A percentile compares a stretch with the other conserved stretches of the same genome.
These are phyloP conservation scores for Ondatra zibethicus DNA, from an alignment of 2,113 vertebrate species.

Conservation along the genomic window DNA sequence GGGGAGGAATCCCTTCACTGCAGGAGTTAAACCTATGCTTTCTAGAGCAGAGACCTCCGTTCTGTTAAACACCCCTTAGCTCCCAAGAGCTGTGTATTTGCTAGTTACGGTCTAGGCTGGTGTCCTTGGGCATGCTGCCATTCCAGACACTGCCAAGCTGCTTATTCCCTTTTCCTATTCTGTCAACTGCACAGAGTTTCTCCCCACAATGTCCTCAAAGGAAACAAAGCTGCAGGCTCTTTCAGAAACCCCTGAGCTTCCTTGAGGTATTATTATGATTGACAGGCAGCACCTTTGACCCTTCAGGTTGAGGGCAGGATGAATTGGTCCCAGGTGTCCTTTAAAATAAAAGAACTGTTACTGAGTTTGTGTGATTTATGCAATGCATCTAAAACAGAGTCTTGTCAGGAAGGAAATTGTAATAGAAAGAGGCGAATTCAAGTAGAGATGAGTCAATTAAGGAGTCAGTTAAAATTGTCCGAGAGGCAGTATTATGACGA, in stretches of 20 bases:
- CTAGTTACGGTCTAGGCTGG: background rate
- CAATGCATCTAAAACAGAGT: conserved; percentile 58
- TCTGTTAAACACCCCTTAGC: background rate
- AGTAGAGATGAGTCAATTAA: conserved; percentile 62
- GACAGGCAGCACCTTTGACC: background rate
- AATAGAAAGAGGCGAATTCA: conserved; percentile 43
- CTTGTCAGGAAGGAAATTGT: conserved; percentile 52
- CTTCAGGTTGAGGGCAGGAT: background rate
- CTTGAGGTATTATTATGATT: background rate
- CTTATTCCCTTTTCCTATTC: background rate
- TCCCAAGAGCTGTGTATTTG: background rate
- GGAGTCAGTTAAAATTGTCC: conserved; percentile 50
- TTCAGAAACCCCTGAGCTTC: background rate
- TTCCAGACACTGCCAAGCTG: background rate
- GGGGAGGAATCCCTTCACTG: background rate
- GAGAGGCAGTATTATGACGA: conserved; percentile 45
- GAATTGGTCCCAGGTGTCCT: conserved; percentile 25
- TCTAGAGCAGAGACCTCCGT: background rate
- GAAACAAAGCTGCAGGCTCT: background rate
- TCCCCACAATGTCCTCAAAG: background rate
- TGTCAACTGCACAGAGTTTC: background rate
- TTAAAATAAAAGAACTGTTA: conserved; percentile 14
- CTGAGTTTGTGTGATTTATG: conserved; percentile 27
- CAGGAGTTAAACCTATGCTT: background rate
- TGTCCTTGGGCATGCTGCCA: background rate